phyloP scores from a whole-genome alignment of 2,888 invertebrate species.

The Aromia moschata region DNA sequence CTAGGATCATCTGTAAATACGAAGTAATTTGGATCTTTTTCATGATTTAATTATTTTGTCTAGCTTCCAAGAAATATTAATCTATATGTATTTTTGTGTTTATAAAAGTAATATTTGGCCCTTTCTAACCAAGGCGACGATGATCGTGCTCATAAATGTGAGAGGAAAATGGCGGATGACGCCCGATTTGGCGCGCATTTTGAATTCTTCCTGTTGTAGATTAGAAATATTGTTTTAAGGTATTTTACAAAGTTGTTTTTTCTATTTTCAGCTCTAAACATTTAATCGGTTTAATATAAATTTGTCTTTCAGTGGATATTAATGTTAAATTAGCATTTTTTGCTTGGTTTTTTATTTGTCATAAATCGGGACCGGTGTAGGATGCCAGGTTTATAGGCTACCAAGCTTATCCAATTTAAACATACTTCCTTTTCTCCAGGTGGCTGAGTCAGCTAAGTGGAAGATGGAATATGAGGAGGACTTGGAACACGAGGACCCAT shows the following conservation, averaged over 20 bases:
- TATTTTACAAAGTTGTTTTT: constrained; percentile 32
- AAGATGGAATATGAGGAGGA: constrained; percentile 50
- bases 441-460: constrained; percentile 61
- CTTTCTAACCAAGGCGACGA: constrained; percentile 39
- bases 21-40: constrained; percentile 37
- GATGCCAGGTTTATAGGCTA: constrained; percentile 61
- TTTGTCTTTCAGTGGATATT: constrained; percentile 42
- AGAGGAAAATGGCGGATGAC: constrained; percentile 50
- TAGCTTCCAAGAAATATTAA: constrained; percentile 47
- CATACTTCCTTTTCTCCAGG: constrained; percentile 68
- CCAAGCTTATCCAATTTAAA: constrained; percentile 62
- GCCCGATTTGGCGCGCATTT: constrained; percentile 53
- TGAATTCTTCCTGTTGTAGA: constrained; percentile 43
- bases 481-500: constrained; percentile 61
- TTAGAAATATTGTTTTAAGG: constrained; percentile 27
- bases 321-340: constrained; percentile 30
- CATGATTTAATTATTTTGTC: constrained; percentile 38
- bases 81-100: constrained; percentile 47
- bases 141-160: constrained; percentile 29
- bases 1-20: constrained; percentile 50
- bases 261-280: constrained; percentile 41
- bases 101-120: constrained; percentile 35
- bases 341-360: constrained; percentile 35
- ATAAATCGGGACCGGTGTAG: constrained; percentile 58
- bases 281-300: constrained; percentile 33